phyloP scores from a whole-genome alignment of 2,797 vertebrate genomes.

The Astyanax mexicanus region DNA sequence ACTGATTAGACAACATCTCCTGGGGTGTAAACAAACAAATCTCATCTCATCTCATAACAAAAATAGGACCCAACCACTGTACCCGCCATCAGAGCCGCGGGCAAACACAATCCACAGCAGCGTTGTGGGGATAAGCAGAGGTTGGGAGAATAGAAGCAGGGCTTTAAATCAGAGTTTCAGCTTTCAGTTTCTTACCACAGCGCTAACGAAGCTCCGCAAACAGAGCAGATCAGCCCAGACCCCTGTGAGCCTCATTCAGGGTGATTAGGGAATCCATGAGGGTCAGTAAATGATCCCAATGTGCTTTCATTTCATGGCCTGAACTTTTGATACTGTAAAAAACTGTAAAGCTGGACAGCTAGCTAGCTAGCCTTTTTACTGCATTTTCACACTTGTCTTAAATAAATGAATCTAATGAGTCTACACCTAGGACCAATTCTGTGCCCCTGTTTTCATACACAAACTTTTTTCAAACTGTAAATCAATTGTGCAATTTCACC shows the following conservation, averaged over 20 bases:
- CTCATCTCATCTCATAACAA: constrained; percentile 46
- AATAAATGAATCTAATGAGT: too few relatives aligned
- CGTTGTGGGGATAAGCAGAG: constrained; percentile 7
- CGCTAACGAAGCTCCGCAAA: neutral
- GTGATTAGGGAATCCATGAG: neutral
- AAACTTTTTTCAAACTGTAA: too few relatives aligned
- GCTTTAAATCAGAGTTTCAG: neutral
- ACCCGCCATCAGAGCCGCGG: neutral
- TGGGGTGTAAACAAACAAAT: constrained; percentile 60
- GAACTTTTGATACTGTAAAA: neutral
- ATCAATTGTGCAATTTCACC: too few relatives aligned
- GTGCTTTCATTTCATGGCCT: neutral
- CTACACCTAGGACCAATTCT: too few relatives aligned
- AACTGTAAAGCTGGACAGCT: neutral
- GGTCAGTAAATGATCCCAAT: constrained; percentile 4
- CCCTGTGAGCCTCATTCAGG: neutral
- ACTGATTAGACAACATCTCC: constrained; percentile 54
- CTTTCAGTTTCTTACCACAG: neutral
- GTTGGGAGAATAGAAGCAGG: neutral
- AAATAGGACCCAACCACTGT: constrained; percentile 13
- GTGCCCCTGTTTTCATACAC: too few relatives aligned
- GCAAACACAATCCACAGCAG: neutral
- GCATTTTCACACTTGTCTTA: too few relatives aligned
- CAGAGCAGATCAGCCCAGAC: neutral
- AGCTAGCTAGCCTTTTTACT: too few relatives aligned